Evolutionary conservation across 2,113 vertebrate genomes (phyloP), one percentile per base, ranked within the genome.

Genomic region (Nerophis lumbriciformis): DNA sequence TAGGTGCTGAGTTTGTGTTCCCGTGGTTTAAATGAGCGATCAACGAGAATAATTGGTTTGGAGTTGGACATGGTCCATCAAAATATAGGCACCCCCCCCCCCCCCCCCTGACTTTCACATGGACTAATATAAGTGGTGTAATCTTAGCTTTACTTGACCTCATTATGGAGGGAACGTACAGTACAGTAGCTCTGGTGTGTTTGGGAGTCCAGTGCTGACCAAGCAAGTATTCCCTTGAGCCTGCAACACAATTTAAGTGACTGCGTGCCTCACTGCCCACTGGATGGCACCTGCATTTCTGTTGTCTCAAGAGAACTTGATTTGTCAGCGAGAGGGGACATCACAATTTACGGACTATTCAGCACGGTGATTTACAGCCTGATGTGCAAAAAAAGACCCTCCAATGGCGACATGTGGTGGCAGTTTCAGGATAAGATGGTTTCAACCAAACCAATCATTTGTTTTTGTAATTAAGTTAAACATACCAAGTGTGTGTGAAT

Each of bases 301-400:
- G 59, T 66, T 74, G 71, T 62, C 77, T 70, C 61, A 15, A 54
- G 73, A 55, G 72, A 66, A 70, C 66, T 48, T 61, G 44, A 58
- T 66, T 64, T 68, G 76, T 81, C 72, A 71, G 59, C 63, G 65
- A 57, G 72, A 72, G 61, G 45, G 71, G 71, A 61, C 69, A 63
- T 71, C 49, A 48, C 13, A 50, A 63, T 70, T 72, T 81, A 83
- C 59, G 67, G 71, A 56, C 57, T 54, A 56, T 69, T 78, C 71
- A 75, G 72, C 73, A 71, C 66, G n/a, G n/a, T n/a, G n/a, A n/a
- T n/a, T n/a, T n/a, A n/a, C n/a, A n/a, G n/a, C n/a, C n/a, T 70
- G 65, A 72, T 16, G 44, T 54, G 48, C 66, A 63, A 66, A 63
- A 59, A 11, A n/a, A 15, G 13, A 6, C 53, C 9, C 37, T 10